These are phyloP conservation scores for Cebidichthys violaceus DNA, from an alignment of 2,113 vertebrate species.

Conservation along the genomic window DNA sequence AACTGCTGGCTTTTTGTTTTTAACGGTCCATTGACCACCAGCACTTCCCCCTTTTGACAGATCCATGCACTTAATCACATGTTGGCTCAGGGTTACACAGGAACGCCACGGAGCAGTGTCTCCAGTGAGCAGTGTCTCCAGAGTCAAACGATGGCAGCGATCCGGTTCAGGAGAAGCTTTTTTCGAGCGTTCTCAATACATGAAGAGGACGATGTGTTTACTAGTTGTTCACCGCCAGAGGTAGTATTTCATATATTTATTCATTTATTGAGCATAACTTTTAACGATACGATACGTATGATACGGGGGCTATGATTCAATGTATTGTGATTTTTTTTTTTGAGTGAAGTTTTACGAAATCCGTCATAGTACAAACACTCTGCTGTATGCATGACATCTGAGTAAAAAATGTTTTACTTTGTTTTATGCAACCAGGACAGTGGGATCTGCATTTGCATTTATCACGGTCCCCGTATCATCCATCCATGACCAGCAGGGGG, in stretches of 20 bases:
- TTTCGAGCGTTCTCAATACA: not conserved
- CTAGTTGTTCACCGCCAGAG: constrained; percentile 35
- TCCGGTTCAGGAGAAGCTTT: constrained; percentile 38
- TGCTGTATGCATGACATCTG: too few species aligned
- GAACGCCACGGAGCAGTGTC: constrained; percentile 19
- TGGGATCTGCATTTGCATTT: too few species aligned
- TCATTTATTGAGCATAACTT: not conserved
- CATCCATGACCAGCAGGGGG: too few species aligned
- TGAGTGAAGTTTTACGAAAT: too few species aligned
- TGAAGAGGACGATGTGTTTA: constrained; percentile 41
- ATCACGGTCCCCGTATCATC: too few species aligned
- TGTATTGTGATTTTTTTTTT: too few species aligned
- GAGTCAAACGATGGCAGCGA: constrained; percentile 27
- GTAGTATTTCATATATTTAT: constrained; percentile 31
- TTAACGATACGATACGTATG: not conserved
- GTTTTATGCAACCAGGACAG: too few species aligned
- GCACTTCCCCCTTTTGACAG: constrained; percentile 62
- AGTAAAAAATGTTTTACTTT: too few species aligned
- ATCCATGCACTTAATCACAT: constrained; percentile 38
- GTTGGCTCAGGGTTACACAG: constrained; percentile 8
- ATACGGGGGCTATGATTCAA: too few species aligned
- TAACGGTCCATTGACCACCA: constrained; percentile 14
- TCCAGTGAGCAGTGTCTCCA: not conserved
- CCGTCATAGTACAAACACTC: too few species aligned
- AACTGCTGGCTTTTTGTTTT: not conserved